These are phyloP conservation scores for Lymantria dispar DNA, from an alignment of 2,888 invertebrate genomes.

Conservation along the genomic window DNA sequence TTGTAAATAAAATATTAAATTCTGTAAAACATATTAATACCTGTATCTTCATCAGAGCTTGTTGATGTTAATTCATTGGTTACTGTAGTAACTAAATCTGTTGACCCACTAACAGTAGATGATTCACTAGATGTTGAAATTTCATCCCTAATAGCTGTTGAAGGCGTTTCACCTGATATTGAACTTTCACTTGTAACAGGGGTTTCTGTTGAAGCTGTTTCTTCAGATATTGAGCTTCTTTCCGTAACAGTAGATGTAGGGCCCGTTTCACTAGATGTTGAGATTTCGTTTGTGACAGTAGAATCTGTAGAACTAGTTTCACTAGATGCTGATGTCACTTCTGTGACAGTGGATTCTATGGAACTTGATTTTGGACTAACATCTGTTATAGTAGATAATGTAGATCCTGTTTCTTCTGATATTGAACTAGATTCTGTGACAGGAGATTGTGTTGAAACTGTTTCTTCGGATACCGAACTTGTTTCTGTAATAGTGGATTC, in stretches of 20 bases:
- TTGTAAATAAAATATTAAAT: background rate
- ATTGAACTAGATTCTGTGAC: background rate
- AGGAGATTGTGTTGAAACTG: slow-evolving; percentile 6
- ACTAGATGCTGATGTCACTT: background rate
- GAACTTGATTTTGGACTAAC: background rate
- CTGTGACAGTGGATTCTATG: background rate
- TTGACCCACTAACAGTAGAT: background rate
- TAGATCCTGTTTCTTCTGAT: background rate
- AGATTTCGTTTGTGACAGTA: background rate
- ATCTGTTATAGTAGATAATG: background rate
- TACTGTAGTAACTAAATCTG: background rate
- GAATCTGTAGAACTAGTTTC: background rate
- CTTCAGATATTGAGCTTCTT: background rate
- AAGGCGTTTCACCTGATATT: background rate
- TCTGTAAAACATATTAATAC: background rate
- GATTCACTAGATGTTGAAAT: background rate
- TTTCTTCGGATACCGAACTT: background rate
- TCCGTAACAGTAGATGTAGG: background rate
- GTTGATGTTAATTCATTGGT: background rate
- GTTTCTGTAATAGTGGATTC: slow-evolving; percentile 4
- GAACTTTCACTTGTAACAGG: background rate
- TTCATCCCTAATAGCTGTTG: background rate
- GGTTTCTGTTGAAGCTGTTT: slow-evolving; percentile 6
- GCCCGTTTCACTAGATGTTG: background rate
- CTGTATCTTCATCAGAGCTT: background rate